These are phyloP conservation scores for Microctonus hyperodae DNA, from an alignment of 2,888 invertebrate genomes.

Conservation along the genomic window DNA sequence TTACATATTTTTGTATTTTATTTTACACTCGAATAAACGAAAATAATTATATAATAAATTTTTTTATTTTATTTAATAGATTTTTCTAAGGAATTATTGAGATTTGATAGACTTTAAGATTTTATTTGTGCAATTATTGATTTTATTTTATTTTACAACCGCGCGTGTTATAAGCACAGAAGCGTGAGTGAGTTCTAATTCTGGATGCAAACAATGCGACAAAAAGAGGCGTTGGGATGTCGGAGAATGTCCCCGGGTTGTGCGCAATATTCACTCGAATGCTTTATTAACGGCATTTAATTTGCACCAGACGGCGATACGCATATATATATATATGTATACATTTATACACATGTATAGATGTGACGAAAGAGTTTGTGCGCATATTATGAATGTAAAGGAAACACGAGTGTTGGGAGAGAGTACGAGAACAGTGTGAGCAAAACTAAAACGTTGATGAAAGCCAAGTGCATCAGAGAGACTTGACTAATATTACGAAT, in stretches of 20 bases:
- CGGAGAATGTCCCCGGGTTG: conserved; percentile 23
- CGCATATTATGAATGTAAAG: neutral
- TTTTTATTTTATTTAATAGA: too few species aligned
- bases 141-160: too few species aligned
- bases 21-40: too few species aligned
- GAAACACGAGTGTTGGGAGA: neutral
- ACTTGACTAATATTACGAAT: neutral
- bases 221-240: conserved; percentile 21
- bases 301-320: conserved; percentile 46
- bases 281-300: conserved; percentile 56
- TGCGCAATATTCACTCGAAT: conserved; percentile 45
- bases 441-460: neutral
- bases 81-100: too few species aligned
- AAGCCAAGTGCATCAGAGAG: neutral
- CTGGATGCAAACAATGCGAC: conserved; percentile 20
- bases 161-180: neutral
- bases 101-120: too few species aligned
- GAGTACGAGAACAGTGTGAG: neutral
- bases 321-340: conserved; percentile 25
- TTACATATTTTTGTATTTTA: too few species aligned
- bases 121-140: too few species aligned
- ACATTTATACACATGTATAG: too few species aligned
- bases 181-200: conserved; percentile 6
- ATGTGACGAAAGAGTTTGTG: neutral
- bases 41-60: too few species aligned